phyloP scores from a whole-genome alignment of 1,140 invertebrate species.

The Bombus pyrosoma region DNA sequence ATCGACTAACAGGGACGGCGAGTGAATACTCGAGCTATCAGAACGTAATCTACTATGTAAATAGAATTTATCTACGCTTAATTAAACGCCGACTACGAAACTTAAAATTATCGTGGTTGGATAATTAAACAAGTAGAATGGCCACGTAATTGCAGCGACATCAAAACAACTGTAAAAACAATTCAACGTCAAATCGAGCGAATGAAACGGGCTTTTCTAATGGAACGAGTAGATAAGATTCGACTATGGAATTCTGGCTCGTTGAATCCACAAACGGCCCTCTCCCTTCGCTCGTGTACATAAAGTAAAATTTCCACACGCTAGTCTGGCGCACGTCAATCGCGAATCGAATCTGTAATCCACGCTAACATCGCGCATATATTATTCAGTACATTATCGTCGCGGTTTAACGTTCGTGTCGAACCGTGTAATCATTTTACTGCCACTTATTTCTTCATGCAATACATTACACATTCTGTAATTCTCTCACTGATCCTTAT shows the following conservation, averaged over 20 bases:
- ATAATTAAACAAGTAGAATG: not conserved
- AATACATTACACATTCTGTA: not conserved
- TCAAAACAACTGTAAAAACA: not conserved
- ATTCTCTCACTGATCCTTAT: not conserved
- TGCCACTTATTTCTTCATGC: not conserved
- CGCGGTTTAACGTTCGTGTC: slow-evolving; percentile 18
- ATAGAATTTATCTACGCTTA: not conserved
- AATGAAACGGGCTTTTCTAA: not conserved
- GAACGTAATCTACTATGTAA: not conserved
- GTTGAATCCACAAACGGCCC: not conserved
- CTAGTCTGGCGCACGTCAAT: not conserved
- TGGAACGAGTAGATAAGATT: slow-evolving; percentile 11
- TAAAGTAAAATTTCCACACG: not conserved
- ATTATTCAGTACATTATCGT: slow-evolving; percentile 14
- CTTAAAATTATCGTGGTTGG: not conserved
- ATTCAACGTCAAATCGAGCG: slow-evolving; percentile 2
- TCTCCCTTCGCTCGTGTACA: too few species aligned
- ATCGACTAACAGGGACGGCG: not conserved
- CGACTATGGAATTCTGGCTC: not conserved
- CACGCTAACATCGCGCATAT: slow-evolving; percentile 10
- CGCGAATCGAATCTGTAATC: slow-evolving; percentile 12
- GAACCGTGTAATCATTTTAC: slow-evolving; percentile 17
- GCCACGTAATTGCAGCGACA: not conserved
- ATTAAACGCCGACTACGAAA: not conserved
- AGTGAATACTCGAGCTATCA: not conserved